phyloP scores from a whole-genome alignment of 2,797 vertebrate species.

The Botia almorhae region DNA sequence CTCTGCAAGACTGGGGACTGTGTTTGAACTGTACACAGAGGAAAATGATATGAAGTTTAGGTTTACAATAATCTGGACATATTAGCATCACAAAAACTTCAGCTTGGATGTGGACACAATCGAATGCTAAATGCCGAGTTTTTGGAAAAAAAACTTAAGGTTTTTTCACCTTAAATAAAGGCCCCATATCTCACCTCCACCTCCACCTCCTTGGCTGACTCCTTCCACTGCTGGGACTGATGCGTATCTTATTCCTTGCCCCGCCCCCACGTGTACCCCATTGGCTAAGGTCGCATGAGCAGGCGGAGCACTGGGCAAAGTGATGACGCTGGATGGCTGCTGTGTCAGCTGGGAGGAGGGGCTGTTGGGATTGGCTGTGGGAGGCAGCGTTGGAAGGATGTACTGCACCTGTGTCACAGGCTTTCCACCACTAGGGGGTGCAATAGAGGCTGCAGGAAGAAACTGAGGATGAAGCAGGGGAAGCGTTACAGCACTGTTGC shows the following conservation, averaged over 20 bases:
- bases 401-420: slow-evolving; percentile 86
- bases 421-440: slow-evolving; percentile 64
- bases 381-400: slow-evolving; percentile 82
- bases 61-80: too few relatives aligned
- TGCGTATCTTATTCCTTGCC: slow-evolving; percentile 71
- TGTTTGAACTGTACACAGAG: slow-evolving; percentile 78
- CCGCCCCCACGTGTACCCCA: slow-evolving; percentile 78
- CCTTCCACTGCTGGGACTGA: slow-evolving; percentile 73
- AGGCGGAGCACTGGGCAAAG: slow-evolving; percentile 71
- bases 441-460: slow-evolving; percentile 73
- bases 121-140: too few relatives aligned
- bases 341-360: slow-evolving; percentile 73
- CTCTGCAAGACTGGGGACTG: slow-evolving; percentile 86
- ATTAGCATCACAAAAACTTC: too few relatives aligned
- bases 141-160: too few relatives aligned
- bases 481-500: slow-evolving; percentile 72
- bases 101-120: too few relatives aligned
- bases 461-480: slow-evolving; percentile 82
- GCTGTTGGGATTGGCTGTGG: slow-evolving; percentile 66
- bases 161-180: not conserved
- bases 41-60: slow-evolving; percentile 6
- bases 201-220: slow-evolving; percentile 78
- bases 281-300: slow-evolving; percentile 74
- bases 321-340: slow-evolving; percentile 77
- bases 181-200: slow-evolving; percentile 82